Evolutionary conservation across 2,113 vertebrate genomes (phyloP).

Genomic region (Alouatta palliata): DNA sequence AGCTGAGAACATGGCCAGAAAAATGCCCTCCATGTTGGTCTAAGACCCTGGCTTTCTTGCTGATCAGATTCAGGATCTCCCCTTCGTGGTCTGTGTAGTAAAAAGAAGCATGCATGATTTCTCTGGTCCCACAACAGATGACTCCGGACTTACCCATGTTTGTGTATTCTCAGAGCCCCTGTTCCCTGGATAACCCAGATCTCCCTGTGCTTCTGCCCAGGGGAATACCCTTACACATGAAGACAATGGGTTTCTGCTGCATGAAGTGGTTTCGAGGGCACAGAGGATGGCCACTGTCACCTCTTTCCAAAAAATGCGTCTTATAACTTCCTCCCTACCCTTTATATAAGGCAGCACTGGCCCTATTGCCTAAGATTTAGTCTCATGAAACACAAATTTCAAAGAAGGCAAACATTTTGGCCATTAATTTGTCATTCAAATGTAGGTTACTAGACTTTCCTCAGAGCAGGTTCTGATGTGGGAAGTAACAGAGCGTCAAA

Average conservation of each 20-base stretch:
- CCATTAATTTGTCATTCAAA: neutral
- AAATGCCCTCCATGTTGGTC: neutral
- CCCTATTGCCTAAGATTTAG: neutral
- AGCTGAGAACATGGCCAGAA: neutral
- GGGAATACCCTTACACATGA: neutral
- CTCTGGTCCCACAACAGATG: neutral
- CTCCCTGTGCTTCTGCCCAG: neutral
- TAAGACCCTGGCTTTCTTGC: neutral
- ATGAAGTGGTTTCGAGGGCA: neutral
- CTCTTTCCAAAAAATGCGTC: neutral
- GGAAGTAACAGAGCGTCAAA: neutral
- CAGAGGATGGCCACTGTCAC: neutral
- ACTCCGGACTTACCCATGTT: neutral
- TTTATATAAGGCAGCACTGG: neutral
- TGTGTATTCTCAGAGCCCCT: neutral
- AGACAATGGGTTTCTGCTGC: neutral
- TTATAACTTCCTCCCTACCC: neutral
- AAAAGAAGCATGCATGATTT: neutral
- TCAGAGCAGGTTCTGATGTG: neutral
- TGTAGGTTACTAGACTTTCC: neutral
- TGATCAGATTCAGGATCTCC: neutral
- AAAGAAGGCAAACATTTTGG: neutral
- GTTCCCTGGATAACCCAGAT: neutral
- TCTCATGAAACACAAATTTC: neutral
- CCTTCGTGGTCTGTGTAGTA: neutral